Base-by-base conservation (phyloP, 2,797 vertebrate genomes). In the Zonotrichia albicollis region DNA sequence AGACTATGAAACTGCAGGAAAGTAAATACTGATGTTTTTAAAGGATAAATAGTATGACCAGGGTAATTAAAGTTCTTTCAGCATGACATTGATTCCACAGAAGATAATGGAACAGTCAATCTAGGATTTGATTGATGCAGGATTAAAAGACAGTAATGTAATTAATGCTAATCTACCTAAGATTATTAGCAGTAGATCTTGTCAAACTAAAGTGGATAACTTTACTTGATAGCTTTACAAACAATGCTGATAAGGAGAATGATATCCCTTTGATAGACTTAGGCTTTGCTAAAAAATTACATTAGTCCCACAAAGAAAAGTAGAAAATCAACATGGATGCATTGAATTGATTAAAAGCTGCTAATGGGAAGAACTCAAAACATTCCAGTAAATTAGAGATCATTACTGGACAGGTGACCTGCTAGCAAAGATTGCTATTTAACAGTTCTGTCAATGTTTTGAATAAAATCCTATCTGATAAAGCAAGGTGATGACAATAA, bases 301-400 rank as follows among this genome's bases (percentile, higher is more conserved):
- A 3, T 62, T 78, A 40, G 38, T 72, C 21, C 21, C 20, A 30
- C 3, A 14, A 3, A 90, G 54, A 84, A 83, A 83, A 85, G 46
- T 3, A 77, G 62, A 60, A 93, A 94, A 94, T 84, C 84, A 94
- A 70, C 76, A 48, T 10, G 23, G 36, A n/a, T 62, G 8, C 42
- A 83, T 58, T 89, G 73, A 85, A 83, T 83, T 83, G 79, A 90
- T 94, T 91, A 90, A 94, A 84, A 85, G 22, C 27, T 87, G 43
- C 27, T 94, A 92, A 93, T 62, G 66, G 58, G 50, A 83, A 89
- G 87, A 89, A 51, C 72, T 85, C 34, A 83, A 91, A 95, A 84
- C 30, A 83, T 85, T 87, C 78, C 73, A 78, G 85, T 91, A 94
- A 91, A 90, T 66, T 72, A 21, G 32, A 36, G 30, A 75, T 94